Evolutionary conservation across 2,888 invertebrate genomes (phyloP), one percentile per base, ranked within the genome.

Genomic region (Noctuana brunneofusca): DNA sequence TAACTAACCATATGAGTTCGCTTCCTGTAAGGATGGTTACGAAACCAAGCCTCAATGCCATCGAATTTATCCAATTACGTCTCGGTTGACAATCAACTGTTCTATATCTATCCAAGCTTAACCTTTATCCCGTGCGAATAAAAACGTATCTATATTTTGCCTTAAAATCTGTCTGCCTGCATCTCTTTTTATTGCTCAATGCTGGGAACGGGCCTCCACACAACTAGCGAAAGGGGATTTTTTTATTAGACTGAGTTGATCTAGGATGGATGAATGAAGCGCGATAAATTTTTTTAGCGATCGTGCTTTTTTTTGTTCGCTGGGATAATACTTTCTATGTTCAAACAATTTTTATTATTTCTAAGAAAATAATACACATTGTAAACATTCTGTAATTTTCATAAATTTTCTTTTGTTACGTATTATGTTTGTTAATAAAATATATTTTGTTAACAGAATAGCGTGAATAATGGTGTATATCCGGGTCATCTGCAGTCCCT

Each of bases 381-480:
- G n/a, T n/a, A n/a, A n/a, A n/a, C n/a, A n/a, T n/a, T n/a, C n/a
- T n/a, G n/a, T n/a, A n/a, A n/a, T n/a, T n/a, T n/a, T n/a, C n/a
- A n/a, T n/a, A n/a, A n/a, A n/a, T n/a, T n/a, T n/a, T n/a, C n/a
- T n/a, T n/a, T n/a, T n/a, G n/a, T n/a, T n/a, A n/a, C n/a, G n/a
- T n/a, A n/a, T n/a, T n/a, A n/a, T 35, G 3, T 35, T 12, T n/a
- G 0, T 12, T 35, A 12, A 38, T 14, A 38, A 38, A 38, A 16
- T 41, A 16, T 16, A 16, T 46, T 56, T 68, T 49, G 64, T 89
- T 92, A 93, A 74, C 93, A 99, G 98, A 99, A 99, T 84, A 97
- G 97, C 81, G 93, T 99, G 66, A 95, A 96, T 80, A 98, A 97
- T 92, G 98, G 99, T 48, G 96, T 98, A 14, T 99, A 98, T 82